These are phyloP conservation scores for Lasioglossum zephyrum DNA, from an alignment of 2,888 invertebrate genomes.

Conservation along the genomic window DNA sequence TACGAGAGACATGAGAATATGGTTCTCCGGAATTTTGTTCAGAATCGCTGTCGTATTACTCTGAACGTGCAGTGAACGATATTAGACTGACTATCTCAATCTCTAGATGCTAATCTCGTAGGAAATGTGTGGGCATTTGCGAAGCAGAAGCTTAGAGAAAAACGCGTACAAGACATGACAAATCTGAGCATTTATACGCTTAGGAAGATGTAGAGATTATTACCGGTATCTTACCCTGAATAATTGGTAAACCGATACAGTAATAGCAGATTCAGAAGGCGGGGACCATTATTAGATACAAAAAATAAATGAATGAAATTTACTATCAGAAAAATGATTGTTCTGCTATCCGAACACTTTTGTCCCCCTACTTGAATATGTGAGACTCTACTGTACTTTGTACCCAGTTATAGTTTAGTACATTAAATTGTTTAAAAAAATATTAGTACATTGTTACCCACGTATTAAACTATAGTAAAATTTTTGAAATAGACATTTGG, in stretches of 20 bases:
- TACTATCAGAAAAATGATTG: too few relatives aligned
- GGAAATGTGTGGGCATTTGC: neutral
- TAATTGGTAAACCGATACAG: neutral
- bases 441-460: too few relatives aligned
- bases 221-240: neutral
- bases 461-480: too few relatives aligned
- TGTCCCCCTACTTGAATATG: neutral
- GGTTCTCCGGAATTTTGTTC: neutral
- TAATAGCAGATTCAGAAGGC: neutral
- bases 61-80: neutral
- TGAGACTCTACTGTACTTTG: neutral
- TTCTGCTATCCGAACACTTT: too few relatives aligned
- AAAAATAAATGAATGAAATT: neutral
- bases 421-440: neutral
- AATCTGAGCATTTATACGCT: neutral
- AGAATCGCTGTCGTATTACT: neutral
- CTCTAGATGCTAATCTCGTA: neutral
- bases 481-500: too few relatives aligned
- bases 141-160: neutral
- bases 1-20: neutral
- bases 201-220: neutral
- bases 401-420: too few relatives aligned
- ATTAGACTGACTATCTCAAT: neutral
- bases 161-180: neutral
- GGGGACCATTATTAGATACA: neutral